phyloP scores from a whole-genome alignment of 1,140 invertebrate genomes.

The Heliconius hermathena region DNA sequence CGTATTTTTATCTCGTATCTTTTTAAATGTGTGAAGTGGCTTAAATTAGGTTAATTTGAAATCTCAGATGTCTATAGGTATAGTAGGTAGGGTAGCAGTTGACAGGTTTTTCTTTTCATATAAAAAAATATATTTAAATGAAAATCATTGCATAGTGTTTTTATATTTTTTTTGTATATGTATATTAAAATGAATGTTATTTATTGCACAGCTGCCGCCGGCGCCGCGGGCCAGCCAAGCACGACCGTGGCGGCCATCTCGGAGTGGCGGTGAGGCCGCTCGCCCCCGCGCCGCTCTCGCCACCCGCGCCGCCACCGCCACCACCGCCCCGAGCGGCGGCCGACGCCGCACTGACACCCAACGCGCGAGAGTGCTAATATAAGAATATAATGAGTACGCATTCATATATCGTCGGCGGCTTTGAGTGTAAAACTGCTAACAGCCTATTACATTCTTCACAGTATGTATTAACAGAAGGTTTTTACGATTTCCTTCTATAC shows the following conservation, averaged over 20 bases:
- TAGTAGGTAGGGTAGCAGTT: conserved; percentile 7
- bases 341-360: background rate
- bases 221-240: conserved; percentile 60
- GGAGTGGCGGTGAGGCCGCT: conserved; percentile 67
- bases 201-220: conserved; percentile 44
- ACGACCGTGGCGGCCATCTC: conserved; percentile 65
- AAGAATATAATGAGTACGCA: conserved; percentile 58
- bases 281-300: conserved; percentile 13
- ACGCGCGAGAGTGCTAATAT: conserved; percentile 39
- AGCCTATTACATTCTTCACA: too few relatives aligned
- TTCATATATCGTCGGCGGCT: conserved; percentile 47
- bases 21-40: conserved; percentile 1
- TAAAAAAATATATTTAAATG: background rate
- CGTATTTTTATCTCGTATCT: background rate
- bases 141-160: background rate
- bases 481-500: too few relatives aligned
- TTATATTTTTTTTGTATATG: background rate
- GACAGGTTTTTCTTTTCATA: conserved; percentile 6
- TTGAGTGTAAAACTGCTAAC: too few relatives aligned
- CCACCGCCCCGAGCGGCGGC: conserved; percentile 12
- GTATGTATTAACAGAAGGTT: too few relatives aligned
- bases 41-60: background rate
- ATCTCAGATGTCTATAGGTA: background rate
- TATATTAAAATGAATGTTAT: background rate
- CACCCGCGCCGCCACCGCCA: background rate